These are phyloP conservation scores for Plectropomus leopardus DNA, from an alignment of 2,113 vertebrate genomes.

Conservation along the genomic window DNA sequence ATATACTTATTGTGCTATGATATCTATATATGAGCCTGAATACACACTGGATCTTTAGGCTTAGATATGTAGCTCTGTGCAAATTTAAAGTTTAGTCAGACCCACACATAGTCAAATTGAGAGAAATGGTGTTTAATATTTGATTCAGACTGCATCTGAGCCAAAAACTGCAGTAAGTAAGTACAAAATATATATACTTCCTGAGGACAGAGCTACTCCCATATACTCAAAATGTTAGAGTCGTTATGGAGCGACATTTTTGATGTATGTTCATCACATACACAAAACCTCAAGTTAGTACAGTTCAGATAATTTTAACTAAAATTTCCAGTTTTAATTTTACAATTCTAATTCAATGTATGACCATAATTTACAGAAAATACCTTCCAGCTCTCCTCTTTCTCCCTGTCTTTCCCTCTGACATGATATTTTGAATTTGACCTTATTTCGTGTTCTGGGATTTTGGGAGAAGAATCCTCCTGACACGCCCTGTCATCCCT, in stretches of 20 bases:
- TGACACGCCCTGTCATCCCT: conserved; percentile 67
- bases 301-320: not conserved
- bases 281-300: not conserved
- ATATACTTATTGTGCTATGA: too few relatives aligned
- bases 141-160: not conserved
- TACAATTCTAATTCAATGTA: conserved; percentile 33
- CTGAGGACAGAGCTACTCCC: not conserved
- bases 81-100: conserved; percentile 2
- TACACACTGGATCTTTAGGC: not conserved
- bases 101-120: not conserved
- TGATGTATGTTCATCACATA: not conserved
- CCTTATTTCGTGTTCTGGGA: conserved; percentile 67
- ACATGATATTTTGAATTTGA: conserved; percentile 64
- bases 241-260: not conserved
- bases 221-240: not conserved
- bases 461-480: conserved; percentile 67
- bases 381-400: conserved; percentile 22
- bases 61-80: not conserved
- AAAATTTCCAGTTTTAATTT: conserved; percentile 22
- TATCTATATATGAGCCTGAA: too few relatives aligned
- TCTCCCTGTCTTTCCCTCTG: conserved; percentile 1
- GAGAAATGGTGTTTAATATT: conserved; percentile 10
- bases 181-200: not conserved
- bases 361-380: conserved; percentile 63
- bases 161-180: not conserved